These are phyloP conservation scores for Psylliodes chrysocephalus DNA, from an alignment of 2,888 invertebrate genomes.

Conservation along the genomic window DNA sequence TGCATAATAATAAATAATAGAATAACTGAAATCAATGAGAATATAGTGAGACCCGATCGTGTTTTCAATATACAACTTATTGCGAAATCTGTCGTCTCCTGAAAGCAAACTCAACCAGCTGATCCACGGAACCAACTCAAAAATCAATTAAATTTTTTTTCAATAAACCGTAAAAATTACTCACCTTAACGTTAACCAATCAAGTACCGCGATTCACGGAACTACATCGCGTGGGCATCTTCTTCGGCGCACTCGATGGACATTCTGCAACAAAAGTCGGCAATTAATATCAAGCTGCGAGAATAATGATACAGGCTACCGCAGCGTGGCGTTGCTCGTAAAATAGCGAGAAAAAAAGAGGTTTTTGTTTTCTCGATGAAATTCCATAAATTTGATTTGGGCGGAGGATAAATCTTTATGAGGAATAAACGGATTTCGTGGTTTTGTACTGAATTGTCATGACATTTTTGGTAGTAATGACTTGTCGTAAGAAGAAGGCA, in stretches of 20 bases:
- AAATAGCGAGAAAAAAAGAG: background rate
- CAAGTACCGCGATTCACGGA: conserved; percentile 15
- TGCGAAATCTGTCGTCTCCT: no score
- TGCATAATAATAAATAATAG: no score
- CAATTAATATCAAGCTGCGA: conserved; percentile 45
- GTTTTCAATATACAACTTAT: no score
- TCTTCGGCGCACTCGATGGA: conserved; percentile 67
- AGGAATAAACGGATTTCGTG: background rate
- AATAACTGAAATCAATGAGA: no score
- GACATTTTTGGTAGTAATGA: no score
- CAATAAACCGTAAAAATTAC: background rate
- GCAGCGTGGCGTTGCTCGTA: conserved; percentile 28
- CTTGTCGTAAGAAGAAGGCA: no score
- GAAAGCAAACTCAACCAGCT: no score
- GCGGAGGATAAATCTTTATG: background rate
- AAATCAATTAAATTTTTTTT: background rate
- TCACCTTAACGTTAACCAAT: conserved; percentile 17
- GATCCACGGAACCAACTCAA: no score
- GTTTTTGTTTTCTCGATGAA: conserved; percentile 1
- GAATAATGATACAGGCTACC: conserved; percentile 36
- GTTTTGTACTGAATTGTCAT: background rate
- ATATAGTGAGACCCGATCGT: no score
- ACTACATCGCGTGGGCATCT: conserved; percentile 74
- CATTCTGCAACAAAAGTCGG: conserved; percentile 69
- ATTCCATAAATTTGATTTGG: background rate